Percentiles rank a stretch among this genome's conserved stretches.
Evolutionary conservation across 2,797 vertebrate species (phyloP).

Genomic region (Brotula barbata): DNA sequence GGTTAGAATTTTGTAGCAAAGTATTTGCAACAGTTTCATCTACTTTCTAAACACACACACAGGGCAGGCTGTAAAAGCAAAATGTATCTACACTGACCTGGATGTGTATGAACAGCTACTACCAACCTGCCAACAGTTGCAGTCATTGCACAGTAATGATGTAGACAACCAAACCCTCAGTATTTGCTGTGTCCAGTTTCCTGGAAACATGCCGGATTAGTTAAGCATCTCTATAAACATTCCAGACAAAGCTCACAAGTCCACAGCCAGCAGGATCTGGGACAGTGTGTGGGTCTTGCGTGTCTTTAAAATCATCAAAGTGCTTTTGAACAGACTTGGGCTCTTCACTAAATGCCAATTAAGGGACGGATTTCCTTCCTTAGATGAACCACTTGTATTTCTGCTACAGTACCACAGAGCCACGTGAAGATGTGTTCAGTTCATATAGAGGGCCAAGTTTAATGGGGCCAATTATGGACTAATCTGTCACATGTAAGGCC

Average conservation of each 20-base stretch:
- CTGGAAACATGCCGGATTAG: conserved; percentile 29
- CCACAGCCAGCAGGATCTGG: conserved; percentile 41
- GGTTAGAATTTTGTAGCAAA: too few species aligned
- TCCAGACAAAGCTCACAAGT: conserved; percentile 48
- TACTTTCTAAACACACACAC: neutral
- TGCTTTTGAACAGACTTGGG: conserved; percentile 36
- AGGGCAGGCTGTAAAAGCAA: too few species aligned
- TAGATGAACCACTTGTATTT: neutral
- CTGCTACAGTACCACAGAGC: conserved; percentile 8
- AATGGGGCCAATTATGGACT: too few species aligned
- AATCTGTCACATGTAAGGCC: too few species aligned
- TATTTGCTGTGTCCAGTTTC: conserved; percentile 22
- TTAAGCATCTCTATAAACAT: conserved; percentile 46
- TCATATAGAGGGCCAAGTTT: too few species aligned
- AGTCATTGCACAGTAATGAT: neutral
- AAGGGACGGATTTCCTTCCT: conserved; percentile 9
- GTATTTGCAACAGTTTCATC: too few species aligned
- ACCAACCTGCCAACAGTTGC: neutral
- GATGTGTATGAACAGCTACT: too few species aligned
- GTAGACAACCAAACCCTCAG: conserved; percentile 4
- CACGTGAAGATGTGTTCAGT: too few species aligned
- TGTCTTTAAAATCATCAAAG: conserved; percentile 51
- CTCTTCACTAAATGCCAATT: conserved; percentile 10
- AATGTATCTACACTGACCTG: too few species aligned
- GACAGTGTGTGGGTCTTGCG: conserved; percentile 15